phyloP scores from a whole-genome alignment of 2,888 invertebrate genomes.

The Microchrysa polita region DNA sequence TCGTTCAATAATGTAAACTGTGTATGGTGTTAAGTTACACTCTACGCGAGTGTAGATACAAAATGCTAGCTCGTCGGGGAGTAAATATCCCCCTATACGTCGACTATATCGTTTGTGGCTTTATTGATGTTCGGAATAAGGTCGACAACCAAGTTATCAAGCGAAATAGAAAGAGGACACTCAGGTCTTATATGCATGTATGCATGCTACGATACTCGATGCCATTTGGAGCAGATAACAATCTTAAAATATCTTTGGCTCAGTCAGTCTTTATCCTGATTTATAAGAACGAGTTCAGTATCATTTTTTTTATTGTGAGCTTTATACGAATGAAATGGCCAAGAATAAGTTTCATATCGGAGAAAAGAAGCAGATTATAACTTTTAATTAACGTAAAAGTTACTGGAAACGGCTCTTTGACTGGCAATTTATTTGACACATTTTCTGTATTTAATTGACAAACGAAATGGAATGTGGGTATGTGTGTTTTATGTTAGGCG shows the following conservation, averaged over 20 bases:
- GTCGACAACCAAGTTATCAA: slow-evolving; percentile 22
- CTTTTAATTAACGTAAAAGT: slow-evolving; percentile 12
- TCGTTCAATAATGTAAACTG: not conserved
- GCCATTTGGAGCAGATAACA: not conserved
- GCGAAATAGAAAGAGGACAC: not conserved
- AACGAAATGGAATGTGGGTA: no score
- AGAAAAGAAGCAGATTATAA: not conserved
- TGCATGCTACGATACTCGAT: not conserved
- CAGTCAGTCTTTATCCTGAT: not conserved
- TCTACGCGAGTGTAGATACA: not conserved
- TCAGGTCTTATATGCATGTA: not conserved
- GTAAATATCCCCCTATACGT: no score
- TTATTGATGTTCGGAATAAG: slow-evolving; percentile 34
- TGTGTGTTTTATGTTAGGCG: no score
- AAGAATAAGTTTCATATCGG: not conserved
- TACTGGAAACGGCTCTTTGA: not conserved
- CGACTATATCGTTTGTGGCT: not conserved
- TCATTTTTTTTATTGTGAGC: not conserved
- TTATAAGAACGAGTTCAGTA: not conserved
- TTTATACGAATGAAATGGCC: not conserved
- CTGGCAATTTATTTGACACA: not conserved
- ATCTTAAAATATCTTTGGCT: slow-evolving; percentile 1
- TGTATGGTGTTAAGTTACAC: slow-evolving; percentile 19
- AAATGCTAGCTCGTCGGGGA: not conserved
- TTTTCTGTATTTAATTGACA: not conserved